Conservation (phyloP, 1,140 invertebrate genomes). For the Trachelipus rathkii region DNA sequence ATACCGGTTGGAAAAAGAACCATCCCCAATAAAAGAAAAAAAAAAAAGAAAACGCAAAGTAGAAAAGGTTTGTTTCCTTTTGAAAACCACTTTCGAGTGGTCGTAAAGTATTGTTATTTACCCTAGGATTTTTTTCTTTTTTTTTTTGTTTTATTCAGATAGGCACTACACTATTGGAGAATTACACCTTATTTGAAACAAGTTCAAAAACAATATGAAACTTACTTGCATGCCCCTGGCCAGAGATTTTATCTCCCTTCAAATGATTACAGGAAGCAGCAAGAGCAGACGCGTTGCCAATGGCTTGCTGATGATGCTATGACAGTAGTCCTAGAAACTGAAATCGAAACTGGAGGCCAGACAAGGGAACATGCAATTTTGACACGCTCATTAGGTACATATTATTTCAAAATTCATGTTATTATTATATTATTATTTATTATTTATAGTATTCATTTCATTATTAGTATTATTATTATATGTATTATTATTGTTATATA, state of each 20-base stretch:
- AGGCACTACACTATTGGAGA: constrained; percentile 90
- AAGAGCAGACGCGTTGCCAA: constrained; percentile 95
- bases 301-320: constrained; percentile 89
- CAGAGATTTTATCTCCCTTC: constrained; percentile 98
- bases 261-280: constrained; percentile 97
- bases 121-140: not conserved
- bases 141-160: constrained; percentile 56
- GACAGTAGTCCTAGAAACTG: constrained; percentile 95
- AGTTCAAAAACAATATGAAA: constrained; percentile 75
- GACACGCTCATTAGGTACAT: constrained; percentile 76
- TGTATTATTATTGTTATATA: too few species aligned
- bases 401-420: too few species aligned
- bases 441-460: too few species aligned
- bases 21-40: too few species aligned
- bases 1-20: too few species aligned
- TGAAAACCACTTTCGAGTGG: too few species aligned
- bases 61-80: too few species aligned
- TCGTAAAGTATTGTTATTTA: too few species aligned
- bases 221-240: constrained; percentile 91
- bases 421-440: too few species aligned
- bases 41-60: too few species aligned
- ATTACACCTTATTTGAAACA: constrained; percentile 92
- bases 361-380: constrained; percentile 95
- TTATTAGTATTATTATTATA: too few species aligned
- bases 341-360: constrained; percentile 95